Evolutionary conservation across 1,140 invertebrate species (phyloP).

Genomic region (Halictus rubicundus): DNA sequence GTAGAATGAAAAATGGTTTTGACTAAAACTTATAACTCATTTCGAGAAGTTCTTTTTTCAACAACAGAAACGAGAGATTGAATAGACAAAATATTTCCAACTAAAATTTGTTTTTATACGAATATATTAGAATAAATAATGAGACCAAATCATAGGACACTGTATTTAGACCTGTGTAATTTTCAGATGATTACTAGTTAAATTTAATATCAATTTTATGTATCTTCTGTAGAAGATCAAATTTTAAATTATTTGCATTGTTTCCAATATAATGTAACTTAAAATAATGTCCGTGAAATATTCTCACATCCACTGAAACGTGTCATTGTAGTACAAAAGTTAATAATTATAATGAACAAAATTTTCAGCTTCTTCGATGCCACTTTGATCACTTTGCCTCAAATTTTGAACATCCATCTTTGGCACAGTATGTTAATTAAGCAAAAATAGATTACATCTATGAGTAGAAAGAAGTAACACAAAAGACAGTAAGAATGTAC

Average conservation of each 20-base stretch:
- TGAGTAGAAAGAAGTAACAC: constrained; percentile 48
- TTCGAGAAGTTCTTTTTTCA: background rate
- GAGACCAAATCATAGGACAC: constrained; percentile 44
- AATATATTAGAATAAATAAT: constrained; percentile 15
- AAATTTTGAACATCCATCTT: constrained; percentile 77
- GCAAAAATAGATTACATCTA: constrained; percentile 55
- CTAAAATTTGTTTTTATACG: constrained; percentile 3
- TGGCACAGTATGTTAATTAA: constrained; percentile 72
- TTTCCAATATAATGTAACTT: constrained; percentile 6
- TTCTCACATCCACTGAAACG: constrained; percentile 21
- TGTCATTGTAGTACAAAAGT: constrained; percentile 31
- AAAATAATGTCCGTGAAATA: constrained; percentile 37
- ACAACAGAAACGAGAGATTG: constrained; percentile 1
- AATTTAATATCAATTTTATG: constrained; percentile 32
- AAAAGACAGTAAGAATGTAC: constrained; percentile 45
- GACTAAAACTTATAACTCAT: constrained; percentile 13
- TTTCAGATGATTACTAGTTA: constrained; percentile 21
- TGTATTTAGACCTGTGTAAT: constrained; percentile 15
- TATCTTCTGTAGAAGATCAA: constrained; percentile 7
- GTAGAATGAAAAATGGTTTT: constrained; percentile 15
- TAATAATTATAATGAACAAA: constrained; percentile 62
- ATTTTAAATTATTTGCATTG: constrained; percentile 1
- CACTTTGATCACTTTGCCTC: constrained; percentile 59
- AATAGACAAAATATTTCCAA: constrained; percentile 10
- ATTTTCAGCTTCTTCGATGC: constrained; percentile 60